These are phyloP conservation scores for Epiblema foenella DNA, from an alignment of 2,888 invertebrate genomes.

Conservation along the genomic window DNA sequence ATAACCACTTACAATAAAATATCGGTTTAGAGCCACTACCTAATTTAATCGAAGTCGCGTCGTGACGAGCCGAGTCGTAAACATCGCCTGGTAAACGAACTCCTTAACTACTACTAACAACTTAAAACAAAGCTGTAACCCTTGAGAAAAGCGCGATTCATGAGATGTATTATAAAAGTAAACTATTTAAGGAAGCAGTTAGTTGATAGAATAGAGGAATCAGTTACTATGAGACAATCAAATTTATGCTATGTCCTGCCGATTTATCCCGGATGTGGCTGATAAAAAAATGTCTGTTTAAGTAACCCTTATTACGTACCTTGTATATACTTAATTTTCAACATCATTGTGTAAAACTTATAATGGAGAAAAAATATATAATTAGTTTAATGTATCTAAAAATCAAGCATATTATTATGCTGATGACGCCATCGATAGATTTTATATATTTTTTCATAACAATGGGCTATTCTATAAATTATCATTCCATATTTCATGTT, in stretches of 20 bases:
- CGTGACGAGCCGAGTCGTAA: constrained; percentile 68
- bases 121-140: background rate
- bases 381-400: no score
- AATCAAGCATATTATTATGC: no score
- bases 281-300: no score
- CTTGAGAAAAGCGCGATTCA: background rate
- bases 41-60: constrained; percentile 62
- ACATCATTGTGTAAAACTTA: no score
- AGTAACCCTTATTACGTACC: no score
- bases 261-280: no score
- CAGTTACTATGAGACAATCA: background rate
- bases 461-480: no score
- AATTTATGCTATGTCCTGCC: background rate
- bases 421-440: no score
- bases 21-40: constrained; percentile 61
- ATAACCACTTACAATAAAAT: constrained; percentile 53
- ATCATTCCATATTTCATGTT: no score
- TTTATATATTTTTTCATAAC: no score
- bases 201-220: background rate
- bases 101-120: constrained; percentile 51
- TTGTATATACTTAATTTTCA: no score
- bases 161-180: background rate
- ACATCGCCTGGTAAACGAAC: constrained; percentile 67
- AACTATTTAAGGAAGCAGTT: background rate
- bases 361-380: no score